These are phyloP conservation scores for Trichonephila clavata DNA, from an alignment of 1,140 invertebrate genomes.

Conservation along the genomic window DNA sequence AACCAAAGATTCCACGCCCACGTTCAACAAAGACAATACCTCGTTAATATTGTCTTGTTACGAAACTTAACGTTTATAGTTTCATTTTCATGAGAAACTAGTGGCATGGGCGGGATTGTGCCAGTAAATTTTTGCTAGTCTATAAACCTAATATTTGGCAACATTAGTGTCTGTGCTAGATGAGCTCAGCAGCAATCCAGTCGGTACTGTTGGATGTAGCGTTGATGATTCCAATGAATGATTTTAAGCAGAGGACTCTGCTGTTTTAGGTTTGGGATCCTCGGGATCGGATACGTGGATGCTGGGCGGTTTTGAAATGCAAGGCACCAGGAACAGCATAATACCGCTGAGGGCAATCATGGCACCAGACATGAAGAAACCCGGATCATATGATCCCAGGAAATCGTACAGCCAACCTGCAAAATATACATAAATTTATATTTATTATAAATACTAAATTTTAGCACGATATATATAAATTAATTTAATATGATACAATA, in stretches of 20 bases:
- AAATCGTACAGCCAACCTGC: constrained; percentile 90
- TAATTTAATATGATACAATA: too few species aligned
- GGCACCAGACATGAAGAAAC: constrained; percentile 90
- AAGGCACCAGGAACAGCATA: constrained; percentile 93
- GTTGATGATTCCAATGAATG: not conserved
- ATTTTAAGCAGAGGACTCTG: constrained; percentile 37
- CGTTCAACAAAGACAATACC: not conserved
- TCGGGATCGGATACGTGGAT: not conserved
- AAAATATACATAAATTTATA: too few species aligned
- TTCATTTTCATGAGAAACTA: not conserved
- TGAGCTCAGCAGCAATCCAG: not conserved
- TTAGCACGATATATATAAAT: too few species aligned
- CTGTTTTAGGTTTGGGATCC: constrained; percentile 27
- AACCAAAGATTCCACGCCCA: not conserved
- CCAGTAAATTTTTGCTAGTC: not conserved
- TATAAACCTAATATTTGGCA: not conserved
- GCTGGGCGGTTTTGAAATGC: constrained; percentile 83
- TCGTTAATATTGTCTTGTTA: not conserved
- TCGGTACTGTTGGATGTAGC: constrained; percentile 10
- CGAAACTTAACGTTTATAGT: not conserved
- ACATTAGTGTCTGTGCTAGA: not conserved
- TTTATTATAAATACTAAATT: too few species aligned
- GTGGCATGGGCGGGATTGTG: not conserved
- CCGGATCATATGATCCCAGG: constrained; percentile 89
- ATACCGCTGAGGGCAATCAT: constrained; percentile 92